A percentile compares a stretch with the other conserved stretches of the same genome.
These are phyloP conservation scores for Brachionus rotundiformis DNA, from an alignment of 1,140 invertebrate genomes.

Conservation along the genomic window DNA sequence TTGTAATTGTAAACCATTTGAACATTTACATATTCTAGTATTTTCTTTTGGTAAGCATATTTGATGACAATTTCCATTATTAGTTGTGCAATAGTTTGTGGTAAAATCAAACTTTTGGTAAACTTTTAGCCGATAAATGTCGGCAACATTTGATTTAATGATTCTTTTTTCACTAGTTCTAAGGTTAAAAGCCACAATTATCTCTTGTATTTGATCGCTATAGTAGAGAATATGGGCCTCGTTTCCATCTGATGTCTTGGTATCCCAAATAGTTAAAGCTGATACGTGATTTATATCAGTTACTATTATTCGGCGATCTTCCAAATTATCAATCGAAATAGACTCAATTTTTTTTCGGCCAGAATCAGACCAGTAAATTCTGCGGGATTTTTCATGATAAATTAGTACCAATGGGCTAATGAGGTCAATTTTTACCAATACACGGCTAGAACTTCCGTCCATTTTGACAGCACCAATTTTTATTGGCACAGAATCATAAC, in stretches of 20 bases:
- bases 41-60: conserved; percentile 79
- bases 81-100: not conserved
- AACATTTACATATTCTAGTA: conserved; percentile 74
- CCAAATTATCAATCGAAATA: conserved; percentile 44
- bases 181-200: conserved; percentile 25
- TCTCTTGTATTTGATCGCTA: conserved; percentile 40
- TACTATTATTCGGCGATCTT: conserved; percentile 7
- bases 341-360: conserved; percentile 52
- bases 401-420: conserved; percentile 64
- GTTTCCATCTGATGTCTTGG: not conserved
- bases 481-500: conserved; percentile 80
- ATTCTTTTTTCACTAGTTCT: conserved; percentile 26
- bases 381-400: conserved; percentile 55
- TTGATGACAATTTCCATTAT: conserved; percentile 76
- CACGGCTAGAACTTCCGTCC: conserved; percentile 79
- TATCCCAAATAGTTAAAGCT: conserved; percentile 1
- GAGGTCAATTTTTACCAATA: conserved; percentile 69
- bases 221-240: not conserved
- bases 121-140: conserved; percentile 4
- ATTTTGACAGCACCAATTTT: conserved; percentile 91
- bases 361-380: conserved; percentile 60
- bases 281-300: not conserved
- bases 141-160: not conserved
- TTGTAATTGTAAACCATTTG: conserved; percentile 77
- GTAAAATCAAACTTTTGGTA: not conserved